phyloP scores from a whole-genome alignment of 2,113 vertebrate genomes.

The Cyprinodon variegatus region DNA sequence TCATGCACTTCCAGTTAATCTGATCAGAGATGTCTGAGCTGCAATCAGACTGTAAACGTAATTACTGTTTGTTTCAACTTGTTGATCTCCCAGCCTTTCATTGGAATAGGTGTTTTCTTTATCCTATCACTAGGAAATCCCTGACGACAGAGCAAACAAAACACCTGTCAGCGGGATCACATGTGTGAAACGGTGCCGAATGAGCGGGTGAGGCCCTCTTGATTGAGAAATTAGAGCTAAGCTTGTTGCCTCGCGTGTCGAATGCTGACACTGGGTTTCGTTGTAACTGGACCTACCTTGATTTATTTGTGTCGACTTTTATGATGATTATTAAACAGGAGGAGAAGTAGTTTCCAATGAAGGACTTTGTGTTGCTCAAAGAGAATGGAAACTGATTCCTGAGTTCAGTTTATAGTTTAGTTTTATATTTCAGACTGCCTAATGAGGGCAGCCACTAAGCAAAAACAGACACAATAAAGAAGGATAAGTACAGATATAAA shows the following conservation, averaged over 20 bases:
- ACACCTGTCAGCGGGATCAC: slow-evolving; percentile 3
- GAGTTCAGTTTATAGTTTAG: too few relatives aligned
- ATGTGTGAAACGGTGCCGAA: neutral
- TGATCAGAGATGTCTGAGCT: slow-evolving; percentile 2
- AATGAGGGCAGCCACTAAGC: too few relatives aligned
- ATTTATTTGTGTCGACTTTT: slow-evolving; percentile 15
- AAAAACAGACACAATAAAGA: too few relatives aligned
- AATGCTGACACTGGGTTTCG: neutral
- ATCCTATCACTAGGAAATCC: slow-evolving; percentile 14
- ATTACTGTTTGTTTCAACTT: slow-evolving; percentile 19
- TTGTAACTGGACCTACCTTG: neutral
- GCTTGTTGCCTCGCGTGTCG: neutral
- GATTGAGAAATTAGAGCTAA: slow-evolving; percentile 1
- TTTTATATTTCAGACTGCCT: too few relatives aligned
- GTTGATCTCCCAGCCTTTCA: neutral
- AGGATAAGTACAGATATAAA: too few relatives aligned
- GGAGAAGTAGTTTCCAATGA: neutral
- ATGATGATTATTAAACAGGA: slow-evolving; percentile 11
- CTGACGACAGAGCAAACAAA: neutral
- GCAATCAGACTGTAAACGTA: slow-evolving; percentile 2
- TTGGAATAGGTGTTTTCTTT: neutral
- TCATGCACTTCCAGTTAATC: neutral
- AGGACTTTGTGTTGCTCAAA: neutral
- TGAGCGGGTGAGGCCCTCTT: neutral
- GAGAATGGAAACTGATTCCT: neutral